Evolutionary conservation across 2,113 vertebrate species (phyloP), one percentile per base, ranked within the genome.

Genomic region (Passer domesticus): DNA sequence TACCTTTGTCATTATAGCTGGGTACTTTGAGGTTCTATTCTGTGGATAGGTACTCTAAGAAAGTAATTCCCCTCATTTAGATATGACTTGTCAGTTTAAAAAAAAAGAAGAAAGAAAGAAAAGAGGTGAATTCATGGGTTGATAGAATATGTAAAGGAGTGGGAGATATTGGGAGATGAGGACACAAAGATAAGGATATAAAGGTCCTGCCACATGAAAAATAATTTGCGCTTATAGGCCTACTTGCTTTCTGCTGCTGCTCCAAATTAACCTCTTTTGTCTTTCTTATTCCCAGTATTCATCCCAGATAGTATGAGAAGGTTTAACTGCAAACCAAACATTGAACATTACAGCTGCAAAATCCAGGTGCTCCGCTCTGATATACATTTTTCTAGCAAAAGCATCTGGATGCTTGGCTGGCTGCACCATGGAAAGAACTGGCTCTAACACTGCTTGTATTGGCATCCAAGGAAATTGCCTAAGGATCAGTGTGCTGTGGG

Each of bases 341-440:
- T 9, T 62, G 78, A 74, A 33, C 21, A 58, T 44, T 67, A 67
- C 53, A 96, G 70, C 90, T 94, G 64, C 67, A 83, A 73, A 68
- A 72, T 63, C 70, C 37, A 80, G 78, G 83, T 97, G 83, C 47
- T 90, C 59, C 37, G 10, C 49, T 89, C 64, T 86, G 60, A 94
- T 53, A 37, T 9, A 60, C 11, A 37, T 87, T 94, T 94, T 92
- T 58, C 66, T 68, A 95, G 67, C 25, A 87, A 35, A 39, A 95
- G 63, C 88, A 95, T 95, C 91, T 97, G 95, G 82, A 76, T 77
- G 8, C 24, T 96, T 97, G 95, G 67, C 91, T 96, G 43, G 22
- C n/a, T 88, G 23, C 31, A 31, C 53, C 9, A 1, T 70, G 83
- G 74, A 95, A 95, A 97, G 73, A 76, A 58, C 59, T 94, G 85